phyloP scores from a whole-genome alignment of 2,113 vertebrate genomes.

The Heliornis fulica region DNA sequence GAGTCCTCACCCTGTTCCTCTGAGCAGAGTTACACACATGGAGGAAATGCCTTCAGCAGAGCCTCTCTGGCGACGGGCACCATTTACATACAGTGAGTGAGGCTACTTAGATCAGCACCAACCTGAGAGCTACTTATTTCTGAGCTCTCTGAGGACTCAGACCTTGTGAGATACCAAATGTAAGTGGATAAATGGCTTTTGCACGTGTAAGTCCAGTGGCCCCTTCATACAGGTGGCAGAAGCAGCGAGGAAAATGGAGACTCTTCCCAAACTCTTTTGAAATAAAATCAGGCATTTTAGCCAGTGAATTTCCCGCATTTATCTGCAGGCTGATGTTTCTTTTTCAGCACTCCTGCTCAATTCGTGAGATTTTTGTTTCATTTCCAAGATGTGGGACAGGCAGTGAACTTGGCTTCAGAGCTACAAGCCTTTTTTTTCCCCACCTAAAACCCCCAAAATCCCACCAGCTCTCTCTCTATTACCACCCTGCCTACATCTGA shows the following conservation, averaged over 20 bases:
- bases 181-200: conserved; percentile 40
- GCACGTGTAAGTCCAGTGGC: not conserved
- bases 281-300: not conserved
- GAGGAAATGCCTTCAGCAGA: conserved; percentile 27
- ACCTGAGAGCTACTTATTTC: conserved; percentile 45
- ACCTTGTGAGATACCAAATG: not conserved
- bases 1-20: not conserved
- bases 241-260: not conserved
- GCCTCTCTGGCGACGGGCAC: not conserved
- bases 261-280: not conserved
- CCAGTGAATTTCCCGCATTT: not conserved
- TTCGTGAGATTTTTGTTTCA: conserved; percentile 10
- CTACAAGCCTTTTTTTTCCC: not conserved
- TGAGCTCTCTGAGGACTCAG: conserved; percentile 12
- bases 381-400: conserved; percentile 32
- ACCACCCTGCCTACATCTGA: conserved; percentile 2
- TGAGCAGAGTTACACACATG: not conserved
- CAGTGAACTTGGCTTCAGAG: conserved; percentile 7
- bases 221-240: not conserved
- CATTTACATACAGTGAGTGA: not conserved
- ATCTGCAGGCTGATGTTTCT: not conserved
- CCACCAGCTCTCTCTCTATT: conserved; percentile 22
- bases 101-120: conserved; percentile 22
- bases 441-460: not conserved
- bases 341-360: not conserved